A percentile compares a stretch with the other conserved stretches of the same genome.
Evolutionary conservation across 2,888 invertebrate genomes (phyloP).

Genomic region (Drosophila greeni): DNA sequence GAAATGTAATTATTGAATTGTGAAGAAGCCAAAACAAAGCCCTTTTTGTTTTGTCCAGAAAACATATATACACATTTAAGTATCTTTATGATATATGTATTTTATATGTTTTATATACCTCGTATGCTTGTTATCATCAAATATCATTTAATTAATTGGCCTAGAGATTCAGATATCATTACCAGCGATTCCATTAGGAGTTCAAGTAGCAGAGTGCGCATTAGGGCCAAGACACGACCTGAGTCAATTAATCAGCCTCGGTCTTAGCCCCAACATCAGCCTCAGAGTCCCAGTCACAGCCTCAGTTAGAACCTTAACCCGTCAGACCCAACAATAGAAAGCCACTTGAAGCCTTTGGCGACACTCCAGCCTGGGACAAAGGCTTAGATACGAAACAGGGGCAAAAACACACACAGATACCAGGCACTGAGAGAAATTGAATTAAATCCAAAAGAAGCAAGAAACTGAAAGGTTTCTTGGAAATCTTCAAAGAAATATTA

Average conservation of each 20-base stretch:
- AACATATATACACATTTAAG: not conserved
- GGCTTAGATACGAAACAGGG: slow-evolving; percentile 25
- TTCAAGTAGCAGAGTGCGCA: slow-evolving; percentile 26
- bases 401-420: slow-evolving; percentile 16
- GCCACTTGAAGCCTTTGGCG: slow-evolving; percentile 43
- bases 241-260: slow-evolving; percentile 64
- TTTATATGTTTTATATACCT: too few relatives aligned
- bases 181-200: slow-evolving; percentile 11
- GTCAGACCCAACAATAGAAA: slow-evolving; percentile 30
- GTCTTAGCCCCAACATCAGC: too few relatives aligned
- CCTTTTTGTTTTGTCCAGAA: not conserved
- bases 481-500: too few relatives aligned
- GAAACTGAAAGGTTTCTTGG: not conserved
- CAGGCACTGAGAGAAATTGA: not conserved
- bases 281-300: slow-evolving; percentile 39
- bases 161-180: slow-evolving; percentile 28
- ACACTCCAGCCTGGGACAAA: slow-evolving; percentile 31
- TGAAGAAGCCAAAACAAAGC: not conserved
- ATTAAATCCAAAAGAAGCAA: not conserved
- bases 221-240: slow-evolving; percentile 47
- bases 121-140: not conserved
- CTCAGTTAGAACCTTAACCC: not conserved
- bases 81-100: not conserved
- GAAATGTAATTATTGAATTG: not conserved
- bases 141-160: slow-evolving; percentile 24